phyloP scores from a whole-genome alignment of 2,888 invertebrate species.

The Eupithecia vulgata region DNA sequence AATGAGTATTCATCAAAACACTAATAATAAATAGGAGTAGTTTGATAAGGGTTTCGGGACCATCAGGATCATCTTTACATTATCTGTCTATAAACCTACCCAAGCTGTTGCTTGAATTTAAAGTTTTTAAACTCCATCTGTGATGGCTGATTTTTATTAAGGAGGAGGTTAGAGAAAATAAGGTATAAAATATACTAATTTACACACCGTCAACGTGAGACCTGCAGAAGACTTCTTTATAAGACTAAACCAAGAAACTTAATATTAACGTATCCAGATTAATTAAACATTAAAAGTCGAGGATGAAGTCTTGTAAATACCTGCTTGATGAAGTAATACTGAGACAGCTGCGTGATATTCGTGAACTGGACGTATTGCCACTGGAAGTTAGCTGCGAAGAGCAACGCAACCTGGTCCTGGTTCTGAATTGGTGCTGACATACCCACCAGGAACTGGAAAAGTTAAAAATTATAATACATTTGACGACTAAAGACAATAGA shows the following conservation, averaged over 20 bases:
- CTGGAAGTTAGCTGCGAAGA: conserved; percentile 86
- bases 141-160: not conserved
- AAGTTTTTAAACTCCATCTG: not conserved
- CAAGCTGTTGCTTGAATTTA: not conserved
- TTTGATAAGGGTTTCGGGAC: not conserved
- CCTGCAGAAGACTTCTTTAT: not conserved
- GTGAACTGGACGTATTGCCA: conserved; percentile 85
- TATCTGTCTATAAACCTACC: not conserved
- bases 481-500: not conserved
- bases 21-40: not conserved
- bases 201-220: not conserved
- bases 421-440: conserved; percentile 83
- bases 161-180: not conserved
- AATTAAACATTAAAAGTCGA: not conserved
- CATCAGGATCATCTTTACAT: not conserved
- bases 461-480: not conserved
- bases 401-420: conserved; percentile 78
- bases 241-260: not conserved
- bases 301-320: not conserved
- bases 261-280: not conserved
- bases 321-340: conserved; percentile 75
- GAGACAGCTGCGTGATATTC: conserved; percentile 79
- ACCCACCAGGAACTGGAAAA: conserved; percentile 83
- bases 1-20: not conserved
- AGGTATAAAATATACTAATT: not conserved